These are phyloP conservation scores for Rhabdophis nuchalis DNA, from an alignment of 2,797 vertebrate genomes.

Conservation along the genomic window DNA sequence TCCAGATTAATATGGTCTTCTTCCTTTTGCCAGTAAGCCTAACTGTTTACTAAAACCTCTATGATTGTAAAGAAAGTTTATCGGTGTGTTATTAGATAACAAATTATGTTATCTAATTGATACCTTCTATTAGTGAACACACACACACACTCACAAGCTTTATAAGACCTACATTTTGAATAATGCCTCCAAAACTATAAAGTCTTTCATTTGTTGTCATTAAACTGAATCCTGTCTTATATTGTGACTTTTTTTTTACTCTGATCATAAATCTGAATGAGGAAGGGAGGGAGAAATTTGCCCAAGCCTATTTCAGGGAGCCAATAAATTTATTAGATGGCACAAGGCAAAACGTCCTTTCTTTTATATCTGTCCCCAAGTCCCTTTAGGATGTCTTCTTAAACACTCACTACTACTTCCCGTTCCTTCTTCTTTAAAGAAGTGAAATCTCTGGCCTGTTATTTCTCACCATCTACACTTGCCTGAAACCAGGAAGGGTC, in stretches of 20 bases:
- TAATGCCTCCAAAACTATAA: neutral
- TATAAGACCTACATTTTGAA: neutral
- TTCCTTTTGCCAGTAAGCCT: neutral
- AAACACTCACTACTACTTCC: neutral
- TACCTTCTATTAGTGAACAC: neutral
- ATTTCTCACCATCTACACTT: neutral
- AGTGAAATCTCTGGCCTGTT: no score
- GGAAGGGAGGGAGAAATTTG: neutral
- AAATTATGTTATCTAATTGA: neutral
- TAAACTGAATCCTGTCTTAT: neutral
- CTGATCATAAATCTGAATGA: neutral
- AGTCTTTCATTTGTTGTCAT: neutral
- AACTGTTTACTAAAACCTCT: neutral
- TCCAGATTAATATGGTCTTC: neutral
- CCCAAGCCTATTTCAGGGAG: neutral
- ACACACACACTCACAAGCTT: neutral
- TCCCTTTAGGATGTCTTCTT: neutral
- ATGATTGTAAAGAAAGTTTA: neutral
- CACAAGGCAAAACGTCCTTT: neutral
- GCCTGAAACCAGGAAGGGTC: neutral
- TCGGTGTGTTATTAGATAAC: neutral
- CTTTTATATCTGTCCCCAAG: neutral
- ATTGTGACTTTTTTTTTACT: neutral
- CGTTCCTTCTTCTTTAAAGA: neutral
- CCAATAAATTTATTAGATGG: neutral